phyloP scores from a whole-genome alignment of 2,797 vertebrate genomes.

The Aplochiton taeniatus region DNA sequence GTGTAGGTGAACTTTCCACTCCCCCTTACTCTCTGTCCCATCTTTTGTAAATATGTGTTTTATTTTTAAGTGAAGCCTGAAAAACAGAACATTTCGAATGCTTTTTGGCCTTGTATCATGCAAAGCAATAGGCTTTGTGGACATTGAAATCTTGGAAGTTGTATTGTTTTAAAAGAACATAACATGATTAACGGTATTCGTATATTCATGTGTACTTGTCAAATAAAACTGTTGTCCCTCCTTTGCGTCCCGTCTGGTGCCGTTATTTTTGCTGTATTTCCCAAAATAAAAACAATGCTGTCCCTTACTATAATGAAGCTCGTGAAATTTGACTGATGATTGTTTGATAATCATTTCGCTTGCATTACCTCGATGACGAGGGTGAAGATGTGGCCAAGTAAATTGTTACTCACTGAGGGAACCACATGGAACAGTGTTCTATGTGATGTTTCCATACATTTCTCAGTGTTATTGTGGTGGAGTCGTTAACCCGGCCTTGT shows the following conservation, averaged over 20 bases:
- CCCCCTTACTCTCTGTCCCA: slow-evolving; percentile 73
- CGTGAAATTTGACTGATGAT: no score
- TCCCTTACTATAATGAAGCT: background rate
- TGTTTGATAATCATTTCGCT: no score
- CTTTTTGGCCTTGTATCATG: slow-evolving; percentile 85
- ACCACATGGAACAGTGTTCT: no score
- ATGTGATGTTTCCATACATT: no score
- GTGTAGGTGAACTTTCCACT: slow-evolving; percentile 88
- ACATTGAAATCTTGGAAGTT: slow-evolving; percentile 65
- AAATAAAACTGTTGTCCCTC: slow-evolving; percentile 75
- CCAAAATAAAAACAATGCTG: background rate
- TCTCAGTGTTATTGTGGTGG: no score
- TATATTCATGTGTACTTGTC: slow-evolving; percentile 77
- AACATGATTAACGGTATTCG: slow-evolving; percentile 57
- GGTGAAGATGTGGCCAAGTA: no score
- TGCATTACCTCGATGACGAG: no score
- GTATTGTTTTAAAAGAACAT: slow-evolving; percentile 75
- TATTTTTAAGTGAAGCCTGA: slow-evolving; percentile 89
- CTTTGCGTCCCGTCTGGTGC: slow-evolving; percentile 20
- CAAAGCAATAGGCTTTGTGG: slow-evolving; percentile 81
- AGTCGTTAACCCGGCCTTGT: no score
- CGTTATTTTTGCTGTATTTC: background rate
- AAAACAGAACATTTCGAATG: slow-evolving; percentile 78
- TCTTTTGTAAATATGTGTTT: slow-evolving; percentile 92
- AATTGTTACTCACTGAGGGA: no score